Evolutionary conservation across 2,888 invertebrate genomes (phyloP), one percentile per base, ranked within the genome.

Genomic region (Polyploca ridens): DNA sequence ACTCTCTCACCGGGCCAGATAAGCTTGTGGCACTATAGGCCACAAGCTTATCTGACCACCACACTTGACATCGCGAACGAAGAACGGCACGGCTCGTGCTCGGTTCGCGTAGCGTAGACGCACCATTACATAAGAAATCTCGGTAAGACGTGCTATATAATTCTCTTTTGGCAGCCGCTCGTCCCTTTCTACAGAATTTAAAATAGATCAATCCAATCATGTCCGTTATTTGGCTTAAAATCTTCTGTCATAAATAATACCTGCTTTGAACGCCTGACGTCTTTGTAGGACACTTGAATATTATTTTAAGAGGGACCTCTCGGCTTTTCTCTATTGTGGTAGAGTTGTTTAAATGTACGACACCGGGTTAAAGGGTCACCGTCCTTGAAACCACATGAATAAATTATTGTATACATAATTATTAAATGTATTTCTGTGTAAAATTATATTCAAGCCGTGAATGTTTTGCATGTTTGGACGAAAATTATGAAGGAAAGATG

Each of bases 231-330:
- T 41, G 19, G 19, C 41, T 61, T 19, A 61, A 38, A 16, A 27
- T 41, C 61, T 44, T 27, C 6, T 27, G 44, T 10, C 3, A 41
- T 44, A 4, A 59, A 35, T 35, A 35, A 10, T 59, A 59, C 38
- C 59, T 59, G 41, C 54, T 61, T 44, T 27, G 44, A 61, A 61
- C 44, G 41, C 19, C 41, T 44, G 41, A 44, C 19, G 44, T 13
- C 27, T 61, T 61, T 61, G 27, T 41, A 4, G 14, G 19, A 61
- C 16, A 19, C 61, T 41, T 44, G 19, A 19, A 61, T 61, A 19
- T 61, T 61, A 61, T 61, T 61, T 61, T 44, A 61, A 59, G 16
- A 61, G 27, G 19, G 41, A 35, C 59, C 38, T 7, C 38, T 60
- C 16, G 35, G n/a, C 38, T 14, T 16, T 60, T 38, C 59, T 16